A percentile compares a stretch with the other conserved stretches of the same genome.
Evolutionary conservation across 2,113 vertebrate species (phyloP).

Genomic region (Labeo rohita): DNA sequence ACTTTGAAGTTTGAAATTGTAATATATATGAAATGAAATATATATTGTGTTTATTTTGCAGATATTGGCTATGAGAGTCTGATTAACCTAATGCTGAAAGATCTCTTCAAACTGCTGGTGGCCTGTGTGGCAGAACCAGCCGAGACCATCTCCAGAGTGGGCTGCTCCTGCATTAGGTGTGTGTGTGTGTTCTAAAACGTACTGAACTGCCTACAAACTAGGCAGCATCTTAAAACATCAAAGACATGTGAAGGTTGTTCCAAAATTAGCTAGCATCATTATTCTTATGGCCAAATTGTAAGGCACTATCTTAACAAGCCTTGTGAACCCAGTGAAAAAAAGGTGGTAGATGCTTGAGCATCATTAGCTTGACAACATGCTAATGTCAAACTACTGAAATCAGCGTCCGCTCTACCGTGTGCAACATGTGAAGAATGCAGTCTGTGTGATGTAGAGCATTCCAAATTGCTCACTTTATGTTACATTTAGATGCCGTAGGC

Average conservation of each 20-base stretch:
- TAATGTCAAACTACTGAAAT: not conserved
- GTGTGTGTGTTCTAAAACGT: not conserved
- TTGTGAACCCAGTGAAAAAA: too few species aligned
- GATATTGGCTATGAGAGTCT: constrained; percentile 91
- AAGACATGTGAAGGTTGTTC: too few species aligned
- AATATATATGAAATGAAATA: not conserved
- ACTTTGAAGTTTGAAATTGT: not conserved
- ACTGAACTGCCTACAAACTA: not conserved
- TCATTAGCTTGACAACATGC: not conserved
- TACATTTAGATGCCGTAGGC: not conserved
- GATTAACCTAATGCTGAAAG: constrained; percentile 95
- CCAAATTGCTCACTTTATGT: not conserved
- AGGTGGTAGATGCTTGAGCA: too few species aligned
- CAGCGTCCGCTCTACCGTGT: not conserved
- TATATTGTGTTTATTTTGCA: constrained; percentile 52
- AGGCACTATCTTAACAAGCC: too few species aligned
- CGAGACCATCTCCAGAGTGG: constrained; percentile 96
- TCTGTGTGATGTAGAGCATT: not conserved
- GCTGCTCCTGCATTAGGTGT: constrained; percentile 98
- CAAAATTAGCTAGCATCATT: not conserved
- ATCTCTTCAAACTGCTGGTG: constrained; percentile 93
- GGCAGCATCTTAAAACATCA: not conserved
- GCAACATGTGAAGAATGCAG: too few species aligned
- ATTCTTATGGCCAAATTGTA: not conserved
- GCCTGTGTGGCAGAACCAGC: constrained; percentile 93